These are phyloP conservation scores for Sinodicranocentrus sp. DNA, from an alignment of 2,888 invertebrate species.

Conservation along the genomic window DNA sequence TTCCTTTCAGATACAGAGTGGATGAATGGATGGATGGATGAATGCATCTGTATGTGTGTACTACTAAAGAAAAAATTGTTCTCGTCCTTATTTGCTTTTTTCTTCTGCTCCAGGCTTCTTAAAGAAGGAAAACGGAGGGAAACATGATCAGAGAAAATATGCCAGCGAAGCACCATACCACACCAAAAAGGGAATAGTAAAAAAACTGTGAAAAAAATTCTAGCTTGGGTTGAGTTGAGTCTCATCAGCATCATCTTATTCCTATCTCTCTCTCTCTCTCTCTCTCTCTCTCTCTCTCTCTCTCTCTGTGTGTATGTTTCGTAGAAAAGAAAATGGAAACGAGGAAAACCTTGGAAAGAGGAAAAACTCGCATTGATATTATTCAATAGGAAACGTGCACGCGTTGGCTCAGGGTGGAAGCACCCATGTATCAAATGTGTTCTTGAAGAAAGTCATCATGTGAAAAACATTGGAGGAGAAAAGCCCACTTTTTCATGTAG, in stretches of 20 bases:
- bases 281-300: no score
- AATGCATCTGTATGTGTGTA: not conserved
- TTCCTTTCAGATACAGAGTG: conserved; percentile 48
- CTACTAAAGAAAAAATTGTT: conserved; percentile 28
- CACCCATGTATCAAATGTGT: no score
- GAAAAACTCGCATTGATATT: not conserved
- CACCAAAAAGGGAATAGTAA: not conserved
- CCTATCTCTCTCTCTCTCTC: no score
- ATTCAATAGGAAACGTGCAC: not conserved
- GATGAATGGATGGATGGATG: conserved; percentile 7
- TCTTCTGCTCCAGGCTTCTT: not conserved
- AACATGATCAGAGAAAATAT: conserved; percentile 23
- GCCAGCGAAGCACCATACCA: not conserved
- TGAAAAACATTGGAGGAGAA: no score
- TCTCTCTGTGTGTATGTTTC: not conserved
- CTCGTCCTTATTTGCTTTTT: not conserved
- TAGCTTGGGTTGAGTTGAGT: no score
- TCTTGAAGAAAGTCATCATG: no score
- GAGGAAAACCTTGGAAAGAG: not conserved
- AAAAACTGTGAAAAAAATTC: no score
- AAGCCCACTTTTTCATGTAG: no score
- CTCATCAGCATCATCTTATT: conserved; percentile 17
- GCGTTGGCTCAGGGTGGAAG: not conserved
- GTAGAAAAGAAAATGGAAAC: not conserved
- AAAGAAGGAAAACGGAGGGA: not conserved